Evolutionary conservation across 2,888 invertebrate genomes (phyloP).

Genomic region (Lysandra bellargus): DNA sequence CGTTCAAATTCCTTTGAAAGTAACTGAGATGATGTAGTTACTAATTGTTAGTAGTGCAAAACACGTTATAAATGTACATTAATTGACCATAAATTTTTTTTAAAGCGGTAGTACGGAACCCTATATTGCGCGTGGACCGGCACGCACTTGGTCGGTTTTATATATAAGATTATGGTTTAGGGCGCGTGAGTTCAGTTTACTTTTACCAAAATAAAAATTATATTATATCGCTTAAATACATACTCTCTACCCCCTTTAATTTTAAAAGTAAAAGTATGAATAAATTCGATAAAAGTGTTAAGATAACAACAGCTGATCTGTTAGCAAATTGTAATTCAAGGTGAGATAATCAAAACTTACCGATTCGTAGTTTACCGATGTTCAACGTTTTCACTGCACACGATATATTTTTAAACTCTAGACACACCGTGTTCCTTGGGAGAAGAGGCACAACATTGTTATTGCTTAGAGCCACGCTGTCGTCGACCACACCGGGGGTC

Average conservation of each 20-base stretch:
- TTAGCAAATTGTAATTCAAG: not conserved
- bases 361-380: conserved; percentile 77
- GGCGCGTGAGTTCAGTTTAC: not conserved
- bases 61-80: too few species aligned
- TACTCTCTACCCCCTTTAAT: not conserved
- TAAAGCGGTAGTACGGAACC: too few species aligned
- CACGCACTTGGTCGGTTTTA: too few species aligned
- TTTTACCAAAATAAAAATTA: not conserved
- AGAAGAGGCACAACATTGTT: conserved; percentile 70
- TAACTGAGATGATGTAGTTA: too few species aligned
- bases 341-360: conserved; percentile 69
- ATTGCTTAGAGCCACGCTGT: conserved; percentile 55
- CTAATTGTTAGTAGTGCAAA: too few species aligned
- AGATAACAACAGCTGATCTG: not conserved
- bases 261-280: not conserved
- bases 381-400: conserved; percentile 82
- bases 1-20: too few species aligned
- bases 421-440: conserved; percentile 82
- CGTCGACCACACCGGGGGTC: conserved; percentile 56
- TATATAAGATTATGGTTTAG: too few species aligned
- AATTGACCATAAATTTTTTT: too few species aligned
- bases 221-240: not conserved
- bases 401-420: conserved; percentile 85
- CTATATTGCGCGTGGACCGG: too few species aligned
- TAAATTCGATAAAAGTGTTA: not conserved